These are phyloP conservation scores for Aradophagus sp. DNA, from an alignment of 1,140 invertebrate genomes.

Conservation along the genomic window DNA sequence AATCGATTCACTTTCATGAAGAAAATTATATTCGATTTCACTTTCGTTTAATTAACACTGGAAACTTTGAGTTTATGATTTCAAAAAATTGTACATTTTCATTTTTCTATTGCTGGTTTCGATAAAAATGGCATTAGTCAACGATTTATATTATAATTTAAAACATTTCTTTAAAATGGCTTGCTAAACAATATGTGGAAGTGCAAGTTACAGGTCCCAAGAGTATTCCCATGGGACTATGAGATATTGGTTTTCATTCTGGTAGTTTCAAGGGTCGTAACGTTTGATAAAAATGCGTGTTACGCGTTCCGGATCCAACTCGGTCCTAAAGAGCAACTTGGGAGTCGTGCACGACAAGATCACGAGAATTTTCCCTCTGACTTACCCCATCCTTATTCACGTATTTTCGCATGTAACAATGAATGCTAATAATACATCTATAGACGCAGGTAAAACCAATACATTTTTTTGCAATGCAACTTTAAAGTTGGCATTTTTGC, in stretches of 20 bases:
- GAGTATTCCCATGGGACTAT: slow-evolving; percentile 67
- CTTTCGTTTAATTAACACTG: too few species aligned
- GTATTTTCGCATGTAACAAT: slow-evolving; percentile 46
- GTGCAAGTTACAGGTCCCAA: slow-evolving; percentile 37
- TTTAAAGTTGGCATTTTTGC: too few species aligned
- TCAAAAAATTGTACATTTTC: too few species aligned
- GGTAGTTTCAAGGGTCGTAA: slow-evolving; percentile 73
- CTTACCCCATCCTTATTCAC: slow-evolving; percentile 51
- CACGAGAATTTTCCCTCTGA: slow-evolving; percentile 72
- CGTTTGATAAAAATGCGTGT: slow-evolving; percentile 76
- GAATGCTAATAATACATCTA: slow-evolving; percentile 45
- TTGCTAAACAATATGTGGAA: slow-evolving; percentile 37
- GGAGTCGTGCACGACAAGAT: slow-evolving; percentile 72
- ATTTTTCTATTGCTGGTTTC: too few species aligned
- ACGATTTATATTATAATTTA: slow-evolving; percentile 20
- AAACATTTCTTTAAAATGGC: slow-evolving; percentile 10
- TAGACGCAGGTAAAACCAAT: slow-evolving; percentile 6
- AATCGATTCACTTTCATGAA: too few species aligned
- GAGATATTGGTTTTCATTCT: slow-evolving; percentile 75
- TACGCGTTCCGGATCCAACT: slow-evolving; percentile 71
- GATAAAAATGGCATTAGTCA: too few species aligned
- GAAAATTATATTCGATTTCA: too few species aligned
- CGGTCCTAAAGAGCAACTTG: slow-evolving; percentile 69
- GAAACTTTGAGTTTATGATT: too few species aligned
- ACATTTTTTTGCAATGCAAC: too few species aligned